Percentiles rank a stretch among this genome's conserved stretches.
These are phyloP conservation scores for Eudemis profundana DNA, from an alignment of 2,888 invertebrate genomes.

Conservation along the genomic window DNA sequence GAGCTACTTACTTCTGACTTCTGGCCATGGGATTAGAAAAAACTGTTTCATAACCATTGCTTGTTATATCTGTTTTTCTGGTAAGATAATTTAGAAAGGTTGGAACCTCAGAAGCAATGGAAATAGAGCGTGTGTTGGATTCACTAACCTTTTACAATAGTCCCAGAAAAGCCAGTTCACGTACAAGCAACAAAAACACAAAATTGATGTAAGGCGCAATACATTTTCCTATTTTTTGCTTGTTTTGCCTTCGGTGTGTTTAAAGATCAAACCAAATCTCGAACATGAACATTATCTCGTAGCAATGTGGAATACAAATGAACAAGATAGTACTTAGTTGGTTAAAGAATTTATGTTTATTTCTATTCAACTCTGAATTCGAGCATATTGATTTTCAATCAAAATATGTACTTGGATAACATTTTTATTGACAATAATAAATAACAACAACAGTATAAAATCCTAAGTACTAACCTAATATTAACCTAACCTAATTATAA, in stretches of 20 bases:
- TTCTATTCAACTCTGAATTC: neutral
- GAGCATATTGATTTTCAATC: neutral
- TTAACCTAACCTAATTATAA: too few relatives aligned
- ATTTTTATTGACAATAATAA: too few relatives aligned
- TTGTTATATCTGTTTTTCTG: neutral
- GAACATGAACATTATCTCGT: slow-evolving; percentile 15
- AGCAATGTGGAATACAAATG: slow-evolving; percentile 45
- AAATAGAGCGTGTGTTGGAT: neutral
- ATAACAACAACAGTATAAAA: too few relatives aligned
- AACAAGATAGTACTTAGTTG: slow-evolving; percentile 35
- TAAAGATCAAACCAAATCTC: slow-evolving; percentile 20
- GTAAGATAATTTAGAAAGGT: neutral
- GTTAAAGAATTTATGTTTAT: neutral
- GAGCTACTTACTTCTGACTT: slow-evolving; percentile 13
- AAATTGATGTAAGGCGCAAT: slow-evolving; percentile 59
- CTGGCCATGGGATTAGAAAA: slow-evolving; percentile 4
- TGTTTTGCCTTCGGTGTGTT: slow-evolving; percentile 45
- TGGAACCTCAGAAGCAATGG: slow-evolving; percentile 1
- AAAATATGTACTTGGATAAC: too few relatives aligned
- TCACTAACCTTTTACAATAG: neutral
- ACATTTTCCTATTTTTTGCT: slow-evolving; percentile 62
- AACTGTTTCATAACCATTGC: slow-evolving; percentile 3
- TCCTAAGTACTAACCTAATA: too few relatives aligned
- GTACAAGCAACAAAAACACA: slow-evolving; percentile 58
- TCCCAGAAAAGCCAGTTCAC: slow-evolving; percentile 46